Conservation (phyloP, 2,797 vertebrate genomes). For the Dromococcyx pavoninus region DNA sequence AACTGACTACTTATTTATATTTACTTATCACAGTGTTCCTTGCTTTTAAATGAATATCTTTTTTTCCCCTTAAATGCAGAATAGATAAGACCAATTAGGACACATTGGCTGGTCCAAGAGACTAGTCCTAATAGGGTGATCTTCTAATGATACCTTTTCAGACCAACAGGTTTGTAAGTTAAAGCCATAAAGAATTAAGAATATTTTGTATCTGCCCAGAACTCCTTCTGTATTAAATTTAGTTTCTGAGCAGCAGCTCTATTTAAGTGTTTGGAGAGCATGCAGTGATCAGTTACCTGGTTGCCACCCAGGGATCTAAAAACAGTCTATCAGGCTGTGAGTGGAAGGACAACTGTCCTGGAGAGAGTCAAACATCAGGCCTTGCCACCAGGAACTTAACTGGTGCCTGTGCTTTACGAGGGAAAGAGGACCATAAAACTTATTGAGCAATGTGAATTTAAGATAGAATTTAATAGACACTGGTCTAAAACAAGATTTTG, state of each 20-base stretch:
- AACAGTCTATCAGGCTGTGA: not conserved
- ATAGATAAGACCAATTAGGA: not conserved
- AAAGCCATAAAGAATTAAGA: not conserved
- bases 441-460: not conserved
- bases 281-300: not conserved
- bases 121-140: not conserved
- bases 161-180: not conserved
- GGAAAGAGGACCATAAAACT: not conserved
- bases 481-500: not conserved
- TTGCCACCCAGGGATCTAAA: constrained; percentile 21
- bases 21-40: not conserved
- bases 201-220: constrained; percentile 21
- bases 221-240: not conserved
- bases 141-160: too few relatives aligned
- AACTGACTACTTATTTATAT: not conserved
- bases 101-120: not conserved
- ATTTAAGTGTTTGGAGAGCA: not conserved
- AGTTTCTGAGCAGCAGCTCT: not conserved
- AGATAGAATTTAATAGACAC: not conserved
- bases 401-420: not conserved
- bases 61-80: not conserved
- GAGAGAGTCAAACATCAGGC: not conserved
- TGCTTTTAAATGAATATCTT: not conserved
- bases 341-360: not conserved
- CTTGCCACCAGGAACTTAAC: not conserved